Percentiles rank a stretch among this genome's conserved stretches.
Conservation (phyloP, 2,113 vertebrate species). For the Oryctolagus cuniculus region mOryCun1.1 NC_091442.1:2391001-2391500, state of each 20-base stretch:
- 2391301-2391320: too few relatives aligned
- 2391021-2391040: neutral
- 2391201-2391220: neutral
- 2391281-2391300: too few relatives aligned
- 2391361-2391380: too few relatives aligned
- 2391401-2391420: too few relatives aligned
- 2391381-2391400: too few relatives aligned
- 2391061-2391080: neutral
- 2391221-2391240: rapidly evolving
- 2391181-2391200: rapidly evolving
- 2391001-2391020: neutral
- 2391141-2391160: neutral
- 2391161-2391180: rapidly evolving
- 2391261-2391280: too few relatives aligned
- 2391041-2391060: neutral
- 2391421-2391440: too few relatives aligned
- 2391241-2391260: rapidly evolving
- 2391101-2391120: neutral
- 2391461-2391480: too few relatives aligned
- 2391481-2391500: too few relatives aligned
- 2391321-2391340: too few relatives aligned
- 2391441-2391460: too few relatives aligned
- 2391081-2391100: neutral
- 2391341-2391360: too few relatives aligned
- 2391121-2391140: neutral